Percentiles rank a stretch among this genome's conserved stretches.
Conservation (phyloP, 2,113 vertebrate genomes). For the Crotalus horridus region DNA sequence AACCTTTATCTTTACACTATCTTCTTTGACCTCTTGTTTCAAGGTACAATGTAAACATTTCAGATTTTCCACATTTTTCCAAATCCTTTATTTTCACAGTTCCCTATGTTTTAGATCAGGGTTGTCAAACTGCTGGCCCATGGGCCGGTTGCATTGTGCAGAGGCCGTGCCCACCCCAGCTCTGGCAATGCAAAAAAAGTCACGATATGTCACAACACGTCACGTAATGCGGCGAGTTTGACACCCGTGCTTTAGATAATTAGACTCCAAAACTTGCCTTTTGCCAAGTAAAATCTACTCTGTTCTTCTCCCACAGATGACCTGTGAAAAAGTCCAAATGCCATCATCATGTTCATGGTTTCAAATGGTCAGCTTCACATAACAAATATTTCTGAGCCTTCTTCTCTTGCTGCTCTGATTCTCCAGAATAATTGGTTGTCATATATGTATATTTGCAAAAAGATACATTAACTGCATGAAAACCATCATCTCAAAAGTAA, state of each 20-base stretch:
- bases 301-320: background rate
- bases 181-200: too few relatives aligned
- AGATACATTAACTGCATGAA: background rate
- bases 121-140: too few relatives aligned
- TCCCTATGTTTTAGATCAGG: background rate
- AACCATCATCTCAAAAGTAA: background rate
- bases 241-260: background rate
- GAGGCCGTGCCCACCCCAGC: too few relatives aligned
- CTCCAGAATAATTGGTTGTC: background rate
- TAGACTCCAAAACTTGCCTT: background rate
- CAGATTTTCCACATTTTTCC: background rate
- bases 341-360: background rate
- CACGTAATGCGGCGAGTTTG: too few relatives aligned
- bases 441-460: background rate
- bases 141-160: too few relatives aligned
- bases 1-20: background rate
- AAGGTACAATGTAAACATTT: background rate
- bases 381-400: background rate
- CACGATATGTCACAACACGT: fast-evolving
- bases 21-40: background rate
- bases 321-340: background rate
- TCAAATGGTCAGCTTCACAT: background rate
- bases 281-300: background rate
- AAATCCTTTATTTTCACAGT: background rate
- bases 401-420: background rate